Evolutionary conservation across 1,140 invertebrate species (phyloP).

Genomic region (Hycleus phaleratus): DNA sequence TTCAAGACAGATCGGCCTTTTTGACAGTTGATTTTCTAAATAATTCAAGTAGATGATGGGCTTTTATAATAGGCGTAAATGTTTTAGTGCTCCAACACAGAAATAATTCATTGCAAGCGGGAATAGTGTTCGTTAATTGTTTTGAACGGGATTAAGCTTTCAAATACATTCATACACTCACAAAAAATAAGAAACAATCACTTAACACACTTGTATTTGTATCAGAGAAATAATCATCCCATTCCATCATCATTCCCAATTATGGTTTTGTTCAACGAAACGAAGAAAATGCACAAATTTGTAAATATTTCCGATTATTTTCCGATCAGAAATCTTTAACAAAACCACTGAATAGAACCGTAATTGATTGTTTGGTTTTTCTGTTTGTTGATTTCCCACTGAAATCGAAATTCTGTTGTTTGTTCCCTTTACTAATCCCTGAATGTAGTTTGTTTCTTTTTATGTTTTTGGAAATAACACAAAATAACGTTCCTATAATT

Average conservation of each 20-base stretch:
- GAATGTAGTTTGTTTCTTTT: conserved; percentile 1
- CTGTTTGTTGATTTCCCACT: neutral
- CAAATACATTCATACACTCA: conserved; percentile 3
- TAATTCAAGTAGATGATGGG: conserved; percentile 9
- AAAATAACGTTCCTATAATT: neutral
- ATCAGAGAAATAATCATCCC: no score
- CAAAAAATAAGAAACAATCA: no score
- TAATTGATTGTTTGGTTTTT: neutral
- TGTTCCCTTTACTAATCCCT: neutral
- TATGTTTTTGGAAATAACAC: neutral
- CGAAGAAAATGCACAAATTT: no score
- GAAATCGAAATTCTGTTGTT: neutral
- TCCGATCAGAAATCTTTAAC: no score
- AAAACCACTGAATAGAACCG: no score
- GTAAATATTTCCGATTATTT: no score
- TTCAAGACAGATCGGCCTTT: no score
- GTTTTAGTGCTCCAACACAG: conserved; percentile 15
- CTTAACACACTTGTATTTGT: no score
- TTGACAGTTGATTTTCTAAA: neutral
- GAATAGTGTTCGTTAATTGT: conserved; percentile 8
- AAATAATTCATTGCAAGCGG: conserved; percentile 9
- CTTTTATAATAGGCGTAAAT: conserved; percentile 14
- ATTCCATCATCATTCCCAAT: no score
- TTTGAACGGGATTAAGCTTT: conserved; percentile 18
- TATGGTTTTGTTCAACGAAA: no score